phyloP scores from a whole-genome alignment of 2,888 invertebrate genomes.

The Oegoconia quadripuncta region DNA sequence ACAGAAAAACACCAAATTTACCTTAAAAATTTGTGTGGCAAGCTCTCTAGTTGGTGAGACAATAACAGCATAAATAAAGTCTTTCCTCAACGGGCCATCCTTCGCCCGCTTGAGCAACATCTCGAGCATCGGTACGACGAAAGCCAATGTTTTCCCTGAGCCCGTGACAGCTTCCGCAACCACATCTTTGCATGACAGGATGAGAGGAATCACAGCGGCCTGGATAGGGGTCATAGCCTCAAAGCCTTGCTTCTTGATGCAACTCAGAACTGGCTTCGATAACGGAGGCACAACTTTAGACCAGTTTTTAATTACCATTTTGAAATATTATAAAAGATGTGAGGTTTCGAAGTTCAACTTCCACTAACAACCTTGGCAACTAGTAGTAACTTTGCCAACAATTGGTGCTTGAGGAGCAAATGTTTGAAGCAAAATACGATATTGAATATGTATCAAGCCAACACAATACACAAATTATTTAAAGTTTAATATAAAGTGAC shows the following conservation, averaged over 20 bases:
- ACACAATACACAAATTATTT: background rate
- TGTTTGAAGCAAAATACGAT: too few species aligned
- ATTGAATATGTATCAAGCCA: background rate
- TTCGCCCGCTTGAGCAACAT: slow-evolving; percentile 83
- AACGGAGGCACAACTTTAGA: slow-evolving; percentile 58
- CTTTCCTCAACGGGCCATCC: slow-evolving; percentile 81
- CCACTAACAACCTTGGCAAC: too few species aligned
- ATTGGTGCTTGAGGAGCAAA: too few species aligned
- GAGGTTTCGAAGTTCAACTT: too few species aligned
- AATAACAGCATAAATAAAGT: slow-evolving; percentile 92
- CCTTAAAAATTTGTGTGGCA: slow-evolving; percentile 92
- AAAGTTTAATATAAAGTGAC: background rate
- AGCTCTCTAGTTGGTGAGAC: slow-evolving; percentile 98
- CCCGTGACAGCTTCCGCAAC: slow-evolving; percentile 99
- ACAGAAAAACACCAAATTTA: slow-evolving; percentile 21
- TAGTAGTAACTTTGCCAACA: too few species aligned
- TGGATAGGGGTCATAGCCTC: slow-evolving; percentile 82
- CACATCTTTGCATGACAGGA: slow-evolving; percentile 95
- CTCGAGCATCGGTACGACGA: slow-evolving; percentile 94
- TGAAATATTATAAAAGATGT: slow-evolving; percentile 14
- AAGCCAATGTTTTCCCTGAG: slow-evolving; percentile 98
- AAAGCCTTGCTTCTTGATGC: slow-evolving; percentile 75
- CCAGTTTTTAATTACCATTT: slow-evolving; percentile 70
- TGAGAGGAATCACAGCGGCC: slow-evolving; percentile 92
- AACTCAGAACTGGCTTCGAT: slow-evolving; percentile 69